These are phyloP conservation scores for Drosophila guanche DNA, from an alignment of 1,140 invertebrate genomes.

Conservation along the genomic window DNA sequence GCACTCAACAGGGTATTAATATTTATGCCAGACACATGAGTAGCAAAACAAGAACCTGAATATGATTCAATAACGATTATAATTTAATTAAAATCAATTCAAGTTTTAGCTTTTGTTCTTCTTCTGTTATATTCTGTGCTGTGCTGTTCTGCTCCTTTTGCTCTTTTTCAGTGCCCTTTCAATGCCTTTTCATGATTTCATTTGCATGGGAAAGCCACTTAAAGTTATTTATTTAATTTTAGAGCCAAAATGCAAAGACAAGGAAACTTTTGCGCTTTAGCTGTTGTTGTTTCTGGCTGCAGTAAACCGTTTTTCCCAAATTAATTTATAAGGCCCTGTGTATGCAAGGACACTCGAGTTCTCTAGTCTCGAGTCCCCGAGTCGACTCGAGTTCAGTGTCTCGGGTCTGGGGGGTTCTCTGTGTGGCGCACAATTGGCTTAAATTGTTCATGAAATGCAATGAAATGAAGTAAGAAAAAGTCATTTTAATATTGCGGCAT, in stretches of 20 bases:
- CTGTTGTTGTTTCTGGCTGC: conserved; percentile 27
- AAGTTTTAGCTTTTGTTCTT: background rate
- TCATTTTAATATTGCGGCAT: conserved; percentile 78
- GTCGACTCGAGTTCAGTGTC: no score
- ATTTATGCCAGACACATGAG: no score
- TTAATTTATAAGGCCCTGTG: conserved; percentile 67
- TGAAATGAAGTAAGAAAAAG: conserved; percentile 80
- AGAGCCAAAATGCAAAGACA: background rate
- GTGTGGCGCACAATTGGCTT: conserved; percentile 69
- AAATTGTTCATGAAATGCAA: conserved; percentile 82
- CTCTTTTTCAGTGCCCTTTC: background rate
- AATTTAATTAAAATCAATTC: background rate
- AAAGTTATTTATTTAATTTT: conserved; percentile 47
- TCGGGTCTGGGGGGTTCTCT: no score
- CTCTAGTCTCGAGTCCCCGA: no score
- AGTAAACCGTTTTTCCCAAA: conserved; percentile 70
- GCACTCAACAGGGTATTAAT: no score
- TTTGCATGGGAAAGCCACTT: conserved; percentile 9
- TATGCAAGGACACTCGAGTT: conserved; percentile 52
- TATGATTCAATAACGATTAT: no score
- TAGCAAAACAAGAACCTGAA: no score
- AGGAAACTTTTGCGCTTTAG: background rate
- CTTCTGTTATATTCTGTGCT: no score
- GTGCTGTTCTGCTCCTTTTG: background rate
- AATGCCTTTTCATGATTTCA: conserved; percentile 10